Conservation (phyloP, 2,888 invertebrate species). For the Prosopocoilus inquinatus region DNA sequence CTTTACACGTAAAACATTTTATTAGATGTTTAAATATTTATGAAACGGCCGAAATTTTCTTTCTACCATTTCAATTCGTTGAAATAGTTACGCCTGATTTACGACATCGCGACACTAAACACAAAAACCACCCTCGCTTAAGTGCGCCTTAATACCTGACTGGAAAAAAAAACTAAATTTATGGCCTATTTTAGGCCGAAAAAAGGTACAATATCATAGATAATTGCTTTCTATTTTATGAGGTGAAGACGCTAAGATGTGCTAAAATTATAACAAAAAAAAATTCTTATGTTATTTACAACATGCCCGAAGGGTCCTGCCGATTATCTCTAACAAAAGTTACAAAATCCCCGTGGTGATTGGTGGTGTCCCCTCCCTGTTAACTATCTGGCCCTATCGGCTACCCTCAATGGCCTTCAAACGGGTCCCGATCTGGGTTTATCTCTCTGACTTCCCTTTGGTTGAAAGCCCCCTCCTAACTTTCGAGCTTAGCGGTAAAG, state of each 20-base stretch:
- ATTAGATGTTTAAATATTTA: too few relatives aligned
- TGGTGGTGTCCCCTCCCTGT: slow-evolving; percentile 40
- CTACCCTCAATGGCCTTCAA: slow-evolving; percentile 43
- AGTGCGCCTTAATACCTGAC: too few relatives aligned
- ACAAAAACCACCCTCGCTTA: too few relatives aligned
- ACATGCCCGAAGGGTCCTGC: slow-evolving; percentile 12
- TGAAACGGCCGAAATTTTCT: too few relatives aligned
- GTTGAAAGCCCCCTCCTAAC: slow-evolving; percentile 25
- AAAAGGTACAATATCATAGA: slow-evolving; percentile 7
- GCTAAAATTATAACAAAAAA: slow-evolving; percentile 13
- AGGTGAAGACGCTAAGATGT: slow-evolving; percentile 14
- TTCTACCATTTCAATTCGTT: too few relatives aligned
- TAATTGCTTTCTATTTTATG: slow-evolving; percentile 13
- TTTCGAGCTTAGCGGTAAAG: slow-evolving; percentile 34
- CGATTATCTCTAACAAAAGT: slow-evolving; percentile 32
- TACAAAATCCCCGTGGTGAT: slow-evolving; percentile 41
- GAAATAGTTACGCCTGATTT: too few relatives aligned
- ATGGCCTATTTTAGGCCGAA: slow-evolving; percentile 1
- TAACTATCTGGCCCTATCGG: slow-evolving; percentile 39
- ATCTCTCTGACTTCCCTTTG: slow-evolving; percentile 28
- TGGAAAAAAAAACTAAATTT: neutral
- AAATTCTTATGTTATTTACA: slow-evolving; percentile 16
- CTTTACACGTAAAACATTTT: too few relatives aligned
- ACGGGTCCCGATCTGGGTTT: slow-evolving; percentile 39
- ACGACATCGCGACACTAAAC: neutral